These are phyloP conservation scores for Seriola dumerili DNA, from an alignment of 2,113 vertebrate species.

Conservation along the genomic window DNA sequence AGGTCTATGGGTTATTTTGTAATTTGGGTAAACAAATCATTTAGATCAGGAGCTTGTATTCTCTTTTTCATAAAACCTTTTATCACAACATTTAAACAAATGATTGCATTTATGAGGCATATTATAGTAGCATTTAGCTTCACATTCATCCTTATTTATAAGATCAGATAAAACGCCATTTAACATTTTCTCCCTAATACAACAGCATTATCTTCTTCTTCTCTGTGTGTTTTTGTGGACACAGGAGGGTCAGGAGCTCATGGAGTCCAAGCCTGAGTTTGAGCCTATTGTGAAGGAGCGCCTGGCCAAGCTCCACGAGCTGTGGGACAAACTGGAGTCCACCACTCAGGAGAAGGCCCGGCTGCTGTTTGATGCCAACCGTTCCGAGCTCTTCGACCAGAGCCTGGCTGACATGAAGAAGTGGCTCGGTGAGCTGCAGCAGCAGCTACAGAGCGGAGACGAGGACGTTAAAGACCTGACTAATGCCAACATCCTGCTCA, in stretches of 20 bases:
- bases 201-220: not conserved
- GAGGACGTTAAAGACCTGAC: slow-evolving; percentile 92
- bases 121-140: too few relatives aligned
- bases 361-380: slow-evolving; percentile 91
- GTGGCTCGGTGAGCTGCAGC: slow-evolving; percentile 88
- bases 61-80: too few relatives aligned
- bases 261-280: slow-evolving; percentile 88
- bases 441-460: slow-evolving; percentile 85
- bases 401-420: slow-evolving; percentile 89
- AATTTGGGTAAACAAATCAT: too few relatives aligned
- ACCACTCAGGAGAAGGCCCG: slow-evolving; percentile 88
- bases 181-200: not conserved
- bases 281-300: slow-evolving; percentile 80
- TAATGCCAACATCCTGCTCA: slow-evolving; percentile 92
- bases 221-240: slow-evolving; percentile 2
- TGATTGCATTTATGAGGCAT: too few relatives aligned
- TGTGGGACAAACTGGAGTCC: slow-evolving; percentile 88
- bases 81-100: too few relatives aligned
- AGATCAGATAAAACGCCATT: too few relatives aligned
- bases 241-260: slow-evolving; percentile 91
- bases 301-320: slow-evolving; percentile 85
- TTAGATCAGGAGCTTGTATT: too few relatives aligned
- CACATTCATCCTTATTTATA: too few relatives aligned
- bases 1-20: too few relatives aligned
- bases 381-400: slow-evolving; percentile 88